Conservation (phyloP, 2,888 invertebrate species). For the Trichogramma dendrolimi region DNA sequence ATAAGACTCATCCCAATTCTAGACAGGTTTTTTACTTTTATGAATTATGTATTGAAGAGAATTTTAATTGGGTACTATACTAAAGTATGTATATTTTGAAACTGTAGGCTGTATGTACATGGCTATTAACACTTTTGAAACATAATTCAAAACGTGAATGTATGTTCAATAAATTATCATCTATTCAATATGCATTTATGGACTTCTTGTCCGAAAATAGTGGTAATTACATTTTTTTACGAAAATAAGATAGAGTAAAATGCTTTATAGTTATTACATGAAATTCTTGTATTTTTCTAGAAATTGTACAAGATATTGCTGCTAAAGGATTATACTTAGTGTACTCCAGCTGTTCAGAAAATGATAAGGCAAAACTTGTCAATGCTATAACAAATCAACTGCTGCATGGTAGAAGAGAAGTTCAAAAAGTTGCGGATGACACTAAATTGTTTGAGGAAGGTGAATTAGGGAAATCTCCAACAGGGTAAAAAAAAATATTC, state of each 20-base stretch:
- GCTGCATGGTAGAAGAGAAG: constrained; percentile 71
- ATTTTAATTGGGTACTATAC: neutral
- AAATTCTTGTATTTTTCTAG: constrained; percentile 52
- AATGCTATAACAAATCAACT: constrained; percentile 77
- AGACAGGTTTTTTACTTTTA: constrained; percentile 60
- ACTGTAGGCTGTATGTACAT: constrained; percentile 75
- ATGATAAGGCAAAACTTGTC: constrained; percentile 68
- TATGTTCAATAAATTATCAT: constrained; percentile 63
- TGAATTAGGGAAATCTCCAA: constrained; percentile 78
- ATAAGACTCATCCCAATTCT: constrained; percentile 75
- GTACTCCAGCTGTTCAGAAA: constrained; percentile 74
- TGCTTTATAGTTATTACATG: constrained; percentile 2
- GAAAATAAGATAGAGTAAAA: neutral
- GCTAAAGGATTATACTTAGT: constrained; percentile 86
- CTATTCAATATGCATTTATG: constrained; percentile 80
- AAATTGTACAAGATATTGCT: constrained; percentile 89
- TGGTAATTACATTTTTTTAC: constrained; percentile 56
- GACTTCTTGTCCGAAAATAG: constrained; percentile 83
- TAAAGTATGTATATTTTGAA: neutral
- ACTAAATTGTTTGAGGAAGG: constrained; percentile 87
- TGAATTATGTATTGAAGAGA: too few relatives aligned
- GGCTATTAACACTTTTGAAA: constrained; percentile 80
- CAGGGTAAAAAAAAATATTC: constrained; percentile 61
- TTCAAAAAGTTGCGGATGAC: constrained; percentile 71
- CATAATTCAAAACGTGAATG: constrained; percentile 70